Base-by-base conservation (phyloP, 2,113 vertebrate genomes). In the Bubalus kerabau region DNA sequence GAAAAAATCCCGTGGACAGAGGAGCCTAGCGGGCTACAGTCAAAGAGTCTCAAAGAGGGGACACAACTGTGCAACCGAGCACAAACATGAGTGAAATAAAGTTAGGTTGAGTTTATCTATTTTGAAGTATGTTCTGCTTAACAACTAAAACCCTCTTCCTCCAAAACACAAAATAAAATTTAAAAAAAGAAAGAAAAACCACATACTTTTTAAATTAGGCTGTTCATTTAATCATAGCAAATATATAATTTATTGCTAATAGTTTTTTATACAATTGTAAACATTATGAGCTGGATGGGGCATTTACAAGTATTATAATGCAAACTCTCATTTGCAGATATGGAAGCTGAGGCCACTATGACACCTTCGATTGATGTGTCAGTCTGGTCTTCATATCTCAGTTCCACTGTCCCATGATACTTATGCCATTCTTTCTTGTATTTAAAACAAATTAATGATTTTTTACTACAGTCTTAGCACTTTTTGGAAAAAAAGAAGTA, bases 191-290 rank as follows among this genome's bases (percentile, higher is more conserved):
- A 28, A 21, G 30, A 83, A n/a, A 15, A 71, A 36, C 3, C 15
- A 7, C 13, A 32, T 14, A 36, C 14, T 50, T 87, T 52, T 67
- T 15, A 92, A 96, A 90, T 89, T 89, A 96, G 43, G 52, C 40
- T 80, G 76, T 52, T 92, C 71, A 87, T 84, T 50, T 74, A 78
- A 84, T 57, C 23, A 28, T 36, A 84, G 23, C 23, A 50, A 46
- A 56, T 71, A 91, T 14, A 71, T 91, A 15, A 95, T 76, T 96
- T 62, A 83, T 78, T 93, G 21, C 28, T 94, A 87, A 84, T 59
- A 19, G 62, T 59, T 36, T 86, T 87, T 67, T 84, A 88, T 10
- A 50, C 67, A 71, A 62, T 94, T 57, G 87, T 76, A 48, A 84
- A 92, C 59, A 92, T 43, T 85, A 52, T n/a, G 50, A 85, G 17